phyloP scores from a whole-genome alignment of 2,113 vertebrate genomes.

The Neodontobutis hainanensis region DNA sequence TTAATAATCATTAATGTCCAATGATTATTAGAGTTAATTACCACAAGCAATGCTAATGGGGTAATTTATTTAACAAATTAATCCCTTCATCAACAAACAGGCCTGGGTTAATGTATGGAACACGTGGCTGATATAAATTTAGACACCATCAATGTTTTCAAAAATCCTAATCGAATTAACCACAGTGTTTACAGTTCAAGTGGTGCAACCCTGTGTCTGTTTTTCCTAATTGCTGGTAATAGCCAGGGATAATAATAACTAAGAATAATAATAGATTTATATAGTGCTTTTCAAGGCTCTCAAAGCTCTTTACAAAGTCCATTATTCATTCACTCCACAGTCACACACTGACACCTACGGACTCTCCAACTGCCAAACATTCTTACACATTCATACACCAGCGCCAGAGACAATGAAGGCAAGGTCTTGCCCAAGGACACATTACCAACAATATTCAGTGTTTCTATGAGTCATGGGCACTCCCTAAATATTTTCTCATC shows the following conservation, averaged over 20 bases:
- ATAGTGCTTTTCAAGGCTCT: too few species aligned
- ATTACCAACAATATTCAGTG: background rate
- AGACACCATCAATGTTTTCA: background rate
- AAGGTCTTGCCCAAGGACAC: too few species aligned
- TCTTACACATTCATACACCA: too few species aligned
- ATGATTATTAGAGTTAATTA: constrained; percentile 17
- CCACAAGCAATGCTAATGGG: constrained; percentile 39
- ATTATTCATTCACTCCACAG: too few species aligned
- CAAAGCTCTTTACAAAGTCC: too few species aligned
- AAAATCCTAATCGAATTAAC: constrained; percentile 5
- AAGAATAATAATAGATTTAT: too few species aligned
- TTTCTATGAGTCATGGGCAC: constrained; percentile 24
- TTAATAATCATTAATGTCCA: too few species aligned
- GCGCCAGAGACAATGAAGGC: too few species aligned
- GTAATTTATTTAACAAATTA: constrained; percentile 46
- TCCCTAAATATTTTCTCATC: constrained; percentile 16
- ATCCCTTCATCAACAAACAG: constrained; percentile 35
- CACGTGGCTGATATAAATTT: constrained; percentile 18
- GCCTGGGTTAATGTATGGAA: constrained; percentile 16
- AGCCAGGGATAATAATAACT: too few species aligned
- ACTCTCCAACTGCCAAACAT: too few species aligned
- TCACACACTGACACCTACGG: too few species aligned
- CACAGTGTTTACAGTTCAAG: background rate
- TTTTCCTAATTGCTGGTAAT: background rate
- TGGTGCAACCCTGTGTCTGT: background rate